These are phyloP conservation scores for Agrotis puta DNA, from an alignment of 2,888 invertebrate genomes.

Conservation along the genomic window DNA sequence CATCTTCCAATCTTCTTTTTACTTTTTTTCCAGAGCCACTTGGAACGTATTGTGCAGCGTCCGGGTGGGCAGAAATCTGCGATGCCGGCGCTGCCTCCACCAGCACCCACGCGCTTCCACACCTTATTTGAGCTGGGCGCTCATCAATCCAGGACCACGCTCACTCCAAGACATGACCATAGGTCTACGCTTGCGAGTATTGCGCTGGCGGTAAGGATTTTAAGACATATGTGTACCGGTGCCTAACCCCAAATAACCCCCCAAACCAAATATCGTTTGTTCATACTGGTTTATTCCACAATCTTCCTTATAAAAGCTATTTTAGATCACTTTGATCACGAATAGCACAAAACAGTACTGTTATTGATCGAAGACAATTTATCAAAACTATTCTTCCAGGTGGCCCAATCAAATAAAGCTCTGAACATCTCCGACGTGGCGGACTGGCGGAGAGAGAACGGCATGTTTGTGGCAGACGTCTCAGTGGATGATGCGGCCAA, in stretches of 20 bases:
- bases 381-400: constrained; percentile 91
- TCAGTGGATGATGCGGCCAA: constrained; percentile 92
- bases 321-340: too few relatives aligned
- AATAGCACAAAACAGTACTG: too few relatives aligned
- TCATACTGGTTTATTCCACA: too few relatives aligned
- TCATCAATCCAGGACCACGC: constrained; percentile 90
- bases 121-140: constrained; percentile 96
- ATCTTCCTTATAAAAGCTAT: too few relatives aligned
- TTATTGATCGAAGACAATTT: too few relatives aligned
- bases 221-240: too few relatives aligned
- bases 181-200: constrained; percentile 95
- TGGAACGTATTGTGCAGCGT: constrained; percentile 96
- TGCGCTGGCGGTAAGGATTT: constrained; percentile 91
- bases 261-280: too few relatives aligned
- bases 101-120: constrained; percentile 93
- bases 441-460: constrained; percentile 94
- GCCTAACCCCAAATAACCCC: too few relatives aligned
- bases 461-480: constrained; percentile 85
- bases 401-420: constrained; percentile 96
- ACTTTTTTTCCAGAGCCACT: constrained; percentile 92
- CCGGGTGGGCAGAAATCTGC: constrained; percentile 91
- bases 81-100: constrained; percentile 83
- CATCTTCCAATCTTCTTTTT: too few relatives aligned
- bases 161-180: constrained; percentile 90
- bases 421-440: constrained; percentile 97